Percentiles rank a stretch among this genome's conserved stretches.
Conservation (phyloP, 2,888 invertebrate genomes). For the Globia sparganii region DNA sequence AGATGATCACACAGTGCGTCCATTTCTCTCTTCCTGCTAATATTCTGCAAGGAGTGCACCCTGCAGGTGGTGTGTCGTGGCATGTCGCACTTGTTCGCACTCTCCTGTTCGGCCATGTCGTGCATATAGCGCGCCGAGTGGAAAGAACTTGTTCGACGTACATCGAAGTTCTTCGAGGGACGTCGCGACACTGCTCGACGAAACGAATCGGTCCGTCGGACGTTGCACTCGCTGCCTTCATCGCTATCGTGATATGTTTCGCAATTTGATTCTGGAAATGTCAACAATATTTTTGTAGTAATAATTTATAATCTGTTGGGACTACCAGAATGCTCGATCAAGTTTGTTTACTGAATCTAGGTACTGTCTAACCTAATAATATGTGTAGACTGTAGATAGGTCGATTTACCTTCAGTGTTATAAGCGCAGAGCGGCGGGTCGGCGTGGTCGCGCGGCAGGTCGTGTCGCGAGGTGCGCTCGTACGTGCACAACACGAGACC, state of each 20-base stretch:
- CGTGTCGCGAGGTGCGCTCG: slow-evolving; percentile 76
- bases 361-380: too few relatives aligned
- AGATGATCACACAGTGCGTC: slow-evolving; percentile 85
- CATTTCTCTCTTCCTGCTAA: slow-evolving; percentile 83
- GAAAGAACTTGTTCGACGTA: slow-evolving; percentile 84
- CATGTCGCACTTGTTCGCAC: slow-evolving; percentile 71
- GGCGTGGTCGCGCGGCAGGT: slow-evolving; percentile 71
- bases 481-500: slow-evolving; percentile 86
- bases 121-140: slow-evolving; percentile 83
- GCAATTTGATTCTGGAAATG: slow-evolving; percentile 84
- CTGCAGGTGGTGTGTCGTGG: slow-evolving; percentile 80
- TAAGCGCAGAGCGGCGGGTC: slow-evolving; percentile 86
- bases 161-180: slow-evolving; percentile 82
- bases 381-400: neutral
- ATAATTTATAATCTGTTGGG: neutral
- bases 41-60: slow-evolving; percentile 86
- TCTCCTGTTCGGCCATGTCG: slow-evolving; percentile 76
- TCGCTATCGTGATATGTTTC: slow-evolving; percentile 87
- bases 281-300: neutral
- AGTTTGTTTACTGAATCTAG: neutral
- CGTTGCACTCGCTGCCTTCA: slow-evolving; percentile 86
- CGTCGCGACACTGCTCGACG: slow-evolving; percentile 80
- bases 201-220: slow-evolving; percentile 85
- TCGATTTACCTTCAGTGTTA: slow-evolving; percentile 81
- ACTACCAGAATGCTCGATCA: neutral